A percentile compares a stretch with the other conserved stretches of the same genome.
These are phyloP conservation scores for Trissolcus japonicus DNA, from an alignment of 2,888 invertebrate genomes.

Conservation along the genomic window DNA sequence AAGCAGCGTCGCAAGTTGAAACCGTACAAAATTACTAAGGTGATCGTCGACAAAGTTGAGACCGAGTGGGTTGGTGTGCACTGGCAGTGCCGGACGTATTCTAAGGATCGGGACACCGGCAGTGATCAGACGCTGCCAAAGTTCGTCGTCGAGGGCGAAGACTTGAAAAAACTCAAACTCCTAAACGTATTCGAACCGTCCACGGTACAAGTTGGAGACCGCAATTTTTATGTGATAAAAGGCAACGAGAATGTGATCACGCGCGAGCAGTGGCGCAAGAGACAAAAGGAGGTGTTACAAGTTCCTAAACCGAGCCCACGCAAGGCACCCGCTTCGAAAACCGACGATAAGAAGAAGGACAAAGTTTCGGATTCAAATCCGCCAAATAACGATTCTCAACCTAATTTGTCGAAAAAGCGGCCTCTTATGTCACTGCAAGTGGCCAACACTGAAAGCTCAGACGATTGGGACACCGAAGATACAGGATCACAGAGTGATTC, in stretches of 20 bases:
- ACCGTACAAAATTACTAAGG: conserved; percentile 75
- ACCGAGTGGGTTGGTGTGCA: conserved; percentile 89
- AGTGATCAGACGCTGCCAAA: conserved; percentile 83
- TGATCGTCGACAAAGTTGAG: conserved; percentile 89
- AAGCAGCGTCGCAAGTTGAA: conserved; percentile 77
- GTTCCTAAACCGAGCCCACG: conserved; percentile 73
- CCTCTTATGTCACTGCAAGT: conserved; percentile 62
- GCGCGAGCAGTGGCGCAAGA: conserved; percentile 85
- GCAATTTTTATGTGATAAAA: conserved; percentile 88
- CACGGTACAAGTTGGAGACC: conserved; percentile 92
- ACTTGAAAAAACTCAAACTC: conserved; percentile 87
- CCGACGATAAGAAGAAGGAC: conserved; percentile 65
- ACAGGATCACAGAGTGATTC: conserved; percentile 77
- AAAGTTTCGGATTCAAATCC: conserved; percentile 45
- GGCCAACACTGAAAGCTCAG: conserved; percentile 71
- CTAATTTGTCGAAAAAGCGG: conserved; percentile 4
- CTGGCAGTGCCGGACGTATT: conserved; percentile 88
- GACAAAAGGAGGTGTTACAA: conserved; percentile 72
- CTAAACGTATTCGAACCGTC: conserved; percentile 92
- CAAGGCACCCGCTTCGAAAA: conserved; percentile 64
- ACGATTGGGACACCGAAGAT: conserved; percentile 77
- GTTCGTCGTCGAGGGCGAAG: conserved; percentile 83
- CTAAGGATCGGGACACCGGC: conserved; percentile 79
- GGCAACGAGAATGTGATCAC: conserved; percentile 86
- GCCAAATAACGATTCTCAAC: conserved; percentile 61